Evolutionary conservation across 2,888 invertebrate species (phyloP).

Genomic region (Drosophila helvetica): DNA sequence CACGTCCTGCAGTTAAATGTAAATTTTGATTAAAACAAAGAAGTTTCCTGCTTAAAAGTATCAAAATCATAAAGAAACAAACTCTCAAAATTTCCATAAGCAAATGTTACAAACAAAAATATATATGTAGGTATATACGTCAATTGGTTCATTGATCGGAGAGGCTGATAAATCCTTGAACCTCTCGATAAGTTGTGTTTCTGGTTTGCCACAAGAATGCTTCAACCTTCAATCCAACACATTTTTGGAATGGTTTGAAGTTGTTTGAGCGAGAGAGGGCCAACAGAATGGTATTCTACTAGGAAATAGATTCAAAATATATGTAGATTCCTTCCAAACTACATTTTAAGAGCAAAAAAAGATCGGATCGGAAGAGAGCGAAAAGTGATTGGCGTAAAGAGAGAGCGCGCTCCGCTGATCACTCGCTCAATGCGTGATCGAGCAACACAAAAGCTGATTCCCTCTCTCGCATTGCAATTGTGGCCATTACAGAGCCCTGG

Average conservation of each 20-base stretch:
- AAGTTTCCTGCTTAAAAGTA: slow-evolving; percentile 20
- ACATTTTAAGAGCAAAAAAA: neutral
- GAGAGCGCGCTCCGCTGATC: slow-evolving; percentile 12
- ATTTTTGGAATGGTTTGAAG: slow-evolving; percentile 17
- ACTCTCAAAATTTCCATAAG: slow-evolving; percentile 20
- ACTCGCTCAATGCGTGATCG: slow-evolving; percentile 36
- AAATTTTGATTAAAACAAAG: slow-evolving; percentile 57
- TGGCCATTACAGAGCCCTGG: slow-evolving; percentile 17
- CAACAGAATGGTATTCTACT: slow-evolving; percentile 3
- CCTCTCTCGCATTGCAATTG: slow-evolving; percentile 9
- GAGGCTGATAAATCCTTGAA: slow-evolving; percentile 42
- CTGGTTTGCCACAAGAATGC: slow-evolving; percentile 23
- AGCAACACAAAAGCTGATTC: slow-evolving; percentile 17
- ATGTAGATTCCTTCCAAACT: neutral
- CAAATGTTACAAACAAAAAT: slow-evolving; percentile 1
- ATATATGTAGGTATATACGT: neutral
- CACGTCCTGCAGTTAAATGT: slow-evolving; percentile 44
- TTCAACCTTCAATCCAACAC: slow-evolving; percentile 22
- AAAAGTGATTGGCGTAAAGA: slow-evolving; percentile 3
- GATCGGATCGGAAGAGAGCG: slow-evolving; percentile 1
- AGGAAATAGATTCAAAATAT: neutral
- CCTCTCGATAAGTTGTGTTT: slow-evolving; percentile 4
- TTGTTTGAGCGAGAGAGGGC: slow-evolving; percentile 7
- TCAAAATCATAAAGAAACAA: slow-evolving; percentile 9
- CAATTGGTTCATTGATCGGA: slow-evolving; percentile 50